Conservation (phyloP, 2,113 vertebrate species). For the Malurus melanocephalus region DNA sequence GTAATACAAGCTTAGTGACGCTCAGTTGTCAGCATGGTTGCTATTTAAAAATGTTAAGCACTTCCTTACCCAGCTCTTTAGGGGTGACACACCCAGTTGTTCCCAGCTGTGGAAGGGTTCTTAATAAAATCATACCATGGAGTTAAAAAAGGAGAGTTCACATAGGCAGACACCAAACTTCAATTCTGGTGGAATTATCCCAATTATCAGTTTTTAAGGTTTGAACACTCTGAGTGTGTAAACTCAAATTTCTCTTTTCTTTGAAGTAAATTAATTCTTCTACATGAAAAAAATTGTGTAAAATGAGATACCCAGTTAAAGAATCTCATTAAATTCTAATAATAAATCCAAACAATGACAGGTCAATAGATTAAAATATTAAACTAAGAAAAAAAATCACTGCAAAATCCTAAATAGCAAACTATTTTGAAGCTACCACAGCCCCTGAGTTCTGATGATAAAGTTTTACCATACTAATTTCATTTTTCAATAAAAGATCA, state of each 20-base stretch:
- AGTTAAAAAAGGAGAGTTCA: neutral
- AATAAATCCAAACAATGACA: neutral
- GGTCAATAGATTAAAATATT: neutral
- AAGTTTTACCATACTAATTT: neutral
- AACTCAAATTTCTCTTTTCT: neutral
- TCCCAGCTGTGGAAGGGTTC: slow-evolving; percentile 26
- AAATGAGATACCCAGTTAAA: neutral
- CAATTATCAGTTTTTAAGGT: neutral
- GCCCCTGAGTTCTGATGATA: neutral
- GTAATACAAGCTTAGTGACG: slow-evolving; percentile 16
- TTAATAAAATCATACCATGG: neutral
- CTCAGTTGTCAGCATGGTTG: slow-evolving; percentile 51
- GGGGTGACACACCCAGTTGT: slow-evolving; percentile 28
- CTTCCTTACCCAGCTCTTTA: slow-evolving; percentile 29
- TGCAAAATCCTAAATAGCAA: neutral
- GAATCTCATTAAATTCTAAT: neutral
- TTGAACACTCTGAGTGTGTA: neutral
- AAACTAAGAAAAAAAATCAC: neutral
- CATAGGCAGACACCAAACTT: neutral
- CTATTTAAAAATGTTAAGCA: slow-evolving; percentile 60
- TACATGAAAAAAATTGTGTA: neutral
- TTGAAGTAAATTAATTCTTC: neutral
- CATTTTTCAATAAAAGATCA: neutral
- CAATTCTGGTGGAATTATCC: neutral
- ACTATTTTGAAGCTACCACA: neutral